Evolutionary conservation across 2,113 vertebrate species (phyloP), one percentile per base, ranked within the genome.

Genomic region (Nesoenas mayeri): DNA sequence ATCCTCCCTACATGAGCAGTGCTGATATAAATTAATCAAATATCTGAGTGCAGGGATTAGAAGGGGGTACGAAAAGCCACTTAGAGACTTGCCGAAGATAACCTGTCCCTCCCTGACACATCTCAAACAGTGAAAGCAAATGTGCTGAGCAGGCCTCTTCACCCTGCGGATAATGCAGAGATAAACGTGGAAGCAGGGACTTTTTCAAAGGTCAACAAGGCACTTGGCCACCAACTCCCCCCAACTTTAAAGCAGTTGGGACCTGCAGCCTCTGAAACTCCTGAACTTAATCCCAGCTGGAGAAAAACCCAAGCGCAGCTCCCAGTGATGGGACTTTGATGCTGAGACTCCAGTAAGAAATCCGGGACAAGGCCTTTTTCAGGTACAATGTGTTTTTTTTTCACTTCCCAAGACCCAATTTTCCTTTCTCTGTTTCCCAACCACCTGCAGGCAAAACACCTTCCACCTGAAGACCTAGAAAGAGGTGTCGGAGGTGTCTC

Each of bases 401-500:
- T 61, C 28, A 53, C 36, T 42, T 36, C n/a, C 40, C n/a, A 25
- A 32, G 13, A 53, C 47, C 42, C 9, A 15, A 3, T 13, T 38
- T 38, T 62, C 56, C 64, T 50, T 70, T 20, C 24, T 36, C 40
- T 65, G 26, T 71, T 75, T 42, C 42, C 75, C 85, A 82, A 8
- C 65, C 64, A 50, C 0, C 26, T 4, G 17, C 0, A 2, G 54
- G 54, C 58, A 58, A 53, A 82, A 64, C 1, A 0, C 48, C 60
- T 82, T 69, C 85, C 66, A 34, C 0, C 0, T 22, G 51, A 74
- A 71, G 74, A 19, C n/a, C 13, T 31, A 16, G 15, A 2, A 25
- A 51, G 69, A 73, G 21, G 25, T 0, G 0, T 4, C 32, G 73
- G 60, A 44, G 48, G 26, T 0, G 1, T 64, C 70, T 32, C 26